Percentiles rank a stretch among this genome's conserved stretches.
Conservation (phyloP, 2,888 invertebrate species). For the Candidula unifasciata region DNA sequence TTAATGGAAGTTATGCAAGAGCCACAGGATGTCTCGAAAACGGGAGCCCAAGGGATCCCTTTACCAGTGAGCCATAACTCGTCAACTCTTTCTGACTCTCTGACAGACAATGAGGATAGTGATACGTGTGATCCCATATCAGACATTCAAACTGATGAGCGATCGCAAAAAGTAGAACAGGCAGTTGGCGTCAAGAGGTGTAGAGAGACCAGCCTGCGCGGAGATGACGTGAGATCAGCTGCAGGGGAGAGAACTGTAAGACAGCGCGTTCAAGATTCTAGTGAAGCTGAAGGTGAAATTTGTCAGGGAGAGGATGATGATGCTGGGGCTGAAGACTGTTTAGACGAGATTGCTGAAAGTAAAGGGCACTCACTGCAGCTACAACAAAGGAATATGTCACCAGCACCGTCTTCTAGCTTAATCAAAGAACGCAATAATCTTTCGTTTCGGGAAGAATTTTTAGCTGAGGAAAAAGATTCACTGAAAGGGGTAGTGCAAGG, state of each 20-base stretch:
- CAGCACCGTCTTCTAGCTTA: neutral
- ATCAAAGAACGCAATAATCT: neutral
- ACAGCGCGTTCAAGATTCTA: neutral
- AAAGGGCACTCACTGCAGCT: neutral
- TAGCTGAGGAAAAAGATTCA: too few species aligned
- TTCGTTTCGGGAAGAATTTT: too few species aligned
- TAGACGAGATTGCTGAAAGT: neutral
- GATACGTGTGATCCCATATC: constrained; percentile 21
- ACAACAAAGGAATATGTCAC: neutral
- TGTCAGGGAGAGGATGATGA: neutral
- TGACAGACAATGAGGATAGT: neutral
- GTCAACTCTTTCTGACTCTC: neutral
- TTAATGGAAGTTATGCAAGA: neutral
- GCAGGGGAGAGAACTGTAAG: neutral
- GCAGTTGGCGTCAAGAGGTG: neutral
- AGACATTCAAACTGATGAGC: constrained; percentile 16
- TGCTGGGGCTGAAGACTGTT: neutral
- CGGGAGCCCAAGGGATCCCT: neutral
- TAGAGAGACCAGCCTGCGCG: neutral
- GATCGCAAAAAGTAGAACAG: neutral
- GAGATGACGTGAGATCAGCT: neutral
- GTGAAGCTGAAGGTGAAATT: neutral
- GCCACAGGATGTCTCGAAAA: neutral
- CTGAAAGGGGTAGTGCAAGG: too few species aligned
- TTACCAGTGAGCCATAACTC: too few species aligned